Conservation (phyloP, 1,140 invertebrate genomes). For the Physella acuta region DNA sequence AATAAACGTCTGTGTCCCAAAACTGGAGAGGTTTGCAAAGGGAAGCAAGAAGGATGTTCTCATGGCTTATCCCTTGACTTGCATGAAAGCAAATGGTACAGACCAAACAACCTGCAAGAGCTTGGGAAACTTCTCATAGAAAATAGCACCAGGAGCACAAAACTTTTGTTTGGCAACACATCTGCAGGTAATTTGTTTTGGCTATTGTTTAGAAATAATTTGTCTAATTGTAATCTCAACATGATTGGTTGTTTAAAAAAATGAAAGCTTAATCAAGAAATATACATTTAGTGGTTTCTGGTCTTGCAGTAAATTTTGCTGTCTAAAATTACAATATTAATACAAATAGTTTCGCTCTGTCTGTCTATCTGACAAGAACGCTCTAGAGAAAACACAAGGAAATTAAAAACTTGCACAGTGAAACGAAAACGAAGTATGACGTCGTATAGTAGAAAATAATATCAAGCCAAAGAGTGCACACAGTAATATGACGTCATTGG, state of each 20-base stretch:
- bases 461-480: too few relatives aligned
- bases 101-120: conserved; percentile 35
- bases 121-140: conserved; percentile 34
- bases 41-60: not conserved
- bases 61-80: not conserved
- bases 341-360: too few relatives aligned
- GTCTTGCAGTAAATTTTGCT: too few relatives aligned
- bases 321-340: not conserved
- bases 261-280: not conserved
- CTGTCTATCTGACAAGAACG: too few relatives aligned
- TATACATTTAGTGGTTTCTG: too few relatives aligned
- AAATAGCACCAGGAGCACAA: conserved; percentile 30
- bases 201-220: too few relatives aligned
- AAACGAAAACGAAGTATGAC: too few relatives aligned
- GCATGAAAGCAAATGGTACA: conserved; percentile 32
- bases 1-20: conserved; percentile 29
- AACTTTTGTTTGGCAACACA: conserved; percentile 40
- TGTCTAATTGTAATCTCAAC: too few relatives aligned
- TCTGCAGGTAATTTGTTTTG: conserved; percentile 35
- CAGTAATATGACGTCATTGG: too few relatives aligned
- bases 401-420: too few relatives aligned
- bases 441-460: too few relatives aligned
- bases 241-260: not conserved
- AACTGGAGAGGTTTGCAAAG: conserved; percentile 18
- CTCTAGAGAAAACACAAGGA: too few relatives aligned